Evolutionary conservation across 2,113 vertebrate species (phyloP), one percentile per base, ranked within the genome.

Genomic region (Amblyornis subalaris): DNA sequence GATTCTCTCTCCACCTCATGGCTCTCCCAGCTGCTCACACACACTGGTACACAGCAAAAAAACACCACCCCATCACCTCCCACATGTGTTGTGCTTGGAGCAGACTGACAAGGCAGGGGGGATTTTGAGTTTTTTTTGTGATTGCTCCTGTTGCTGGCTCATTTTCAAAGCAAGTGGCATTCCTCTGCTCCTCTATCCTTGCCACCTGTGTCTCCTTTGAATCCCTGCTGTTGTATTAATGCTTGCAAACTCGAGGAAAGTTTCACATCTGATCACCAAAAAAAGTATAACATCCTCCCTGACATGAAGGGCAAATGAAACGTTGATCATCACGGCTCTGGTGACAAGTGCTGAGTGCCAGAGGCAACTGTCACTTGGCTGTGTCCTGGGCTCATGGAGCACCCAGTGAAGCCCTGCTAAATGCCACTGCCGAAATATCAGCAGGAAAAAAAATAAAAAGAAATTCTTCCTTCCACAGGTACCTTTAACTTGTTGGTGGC

Each of bases 361-460:
- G 61, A 95, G 76, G 86, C 91, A 81, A 29, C 54, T 92, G 91
- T 75, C 84, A 78, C 61, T 87, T 70, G 57, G 12, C 53, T 55
- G 76, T 57, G 73, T 77, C 84, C 75, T 0, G 0, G 61, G 36
- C 50, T 75, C 94, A 60, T 6, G 50, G 28, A 85, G 15, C 1
- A 0, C 23, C 19, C 35, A 44, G 28, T 9, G 21, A 85, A 87
- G n/a, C 57, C 24, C 57, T 84, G 65, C 22, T 93, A 90, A 96
- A 94, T 90, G 80, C 33, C 92, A 75, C 40, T 77, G 61, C 20
- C 70, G 47, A 35, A 91, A 53, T 33, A 85, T 5, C 20, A 89
- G 15, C 10, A n/a, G 10, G 4, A 3, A 11, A 36, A 29, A 44
- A 23, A 45, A 42, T n/a, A 11, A 26, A 9, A 15, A 33, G 29